phyloP scores from a whole-genome alignment of 2,113 vertebrate genomes.

The Pachypanchax playfairii region DNA sequence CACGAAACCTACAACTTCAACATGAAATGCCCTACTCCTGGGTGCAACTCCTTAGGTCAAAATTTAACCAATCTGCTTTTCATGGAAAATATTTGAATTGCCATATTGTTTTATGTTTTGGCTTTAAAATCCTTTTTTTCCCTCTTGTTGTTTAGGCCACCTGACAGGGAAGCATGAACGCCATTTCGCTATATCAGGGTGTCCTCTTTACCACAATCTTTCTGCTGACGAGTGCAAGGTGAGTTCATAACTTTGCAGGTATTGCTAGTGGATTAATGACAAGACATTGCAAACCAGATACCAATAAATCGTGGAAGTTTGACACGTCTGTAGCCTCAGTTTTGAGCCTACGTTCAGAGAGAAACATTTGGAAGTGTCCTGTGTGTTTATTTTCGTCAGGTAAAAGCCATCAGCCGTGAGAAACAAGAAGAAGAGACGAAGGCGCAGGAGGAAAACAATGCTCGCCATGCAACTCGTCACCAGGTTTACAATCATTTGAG shows the following conservation, averaged over 20 bases:
- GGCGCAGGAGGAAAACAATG: constrained; percentile 91
- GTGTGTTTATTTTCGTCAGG: constrained; percentile 72
- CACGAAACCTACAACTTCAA: constrained; percentile 99
- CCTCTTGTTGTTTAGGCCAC: constrained; percentile 81
- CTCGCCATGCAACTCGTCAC: constrained; percentile 93
- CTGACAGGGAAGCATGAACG: constrained; percentile 97
- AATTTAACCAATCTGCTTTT: background rate
- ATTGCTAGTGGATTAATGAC: background rate
- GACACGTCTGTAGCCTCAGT: too few species aligned
- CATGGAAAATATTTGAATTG: background rate
- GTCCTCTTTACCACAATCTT: constrained; percentile 96
- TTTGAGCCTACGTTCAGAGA: too few species aligned
- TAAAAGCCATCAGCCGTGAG: constrained; percentile 94
- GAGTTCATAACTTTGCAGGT: background rate
- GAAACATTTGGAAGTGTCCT: too few species aligned
- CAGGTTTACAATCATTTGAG: constrained; percentile 81
- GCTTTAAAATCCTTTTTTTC: background rate
- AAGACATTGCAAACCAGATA: too few species aligned
- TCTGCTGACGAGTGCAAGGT: constrained; percentile 99
- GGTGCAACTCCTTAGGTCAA: constrained; percentile 95
- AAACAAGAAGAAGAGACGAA: constrained; percentile 96
- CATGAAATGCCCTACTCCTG: constrained; percentile 98
- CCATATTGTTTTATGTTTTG: background rate
- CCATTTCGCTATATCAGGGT: constrained; percentile 97
- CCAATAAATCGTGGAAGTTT: too few species aligned